Evolutionary conservation across 2,888 invertebrate genomes (phyloP).

Genomic region (Dolichopus griseipennis): DNA sequence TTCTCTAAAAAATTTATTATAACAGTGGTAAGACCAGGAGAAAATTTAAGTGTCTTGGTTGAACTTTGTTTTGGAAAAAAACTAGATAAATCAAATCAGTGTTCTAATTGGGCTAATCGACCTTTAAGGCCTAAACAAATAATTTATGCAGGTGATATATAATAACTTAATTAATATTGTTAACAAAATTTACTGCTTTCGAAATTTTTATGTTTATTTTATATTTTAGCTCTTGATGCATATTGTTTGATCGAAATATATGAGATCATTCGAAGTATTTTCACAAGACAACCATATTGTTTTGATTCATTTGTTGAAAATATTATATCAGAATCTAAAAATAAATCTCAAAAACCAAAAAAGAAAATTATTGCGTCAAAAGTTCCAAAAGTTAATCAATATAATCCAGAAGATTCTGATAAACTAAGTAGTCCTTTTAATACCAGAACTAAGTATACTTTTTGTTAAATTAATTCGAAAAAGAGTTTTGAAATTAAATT

Average conservation of each 20-base stretch:
- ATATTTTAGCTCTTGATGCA: constrained; percentile 66
- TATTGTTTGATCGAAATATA: constrained; percentile 76
- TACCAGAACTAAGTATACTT: not conserved
- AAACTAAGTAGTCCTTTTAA: not conserved
- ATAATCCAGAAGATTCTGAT: not conserved
- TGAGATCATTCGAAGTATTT: constrained; percentile 47
- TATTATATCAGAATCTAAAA: constrained; percentile 21
- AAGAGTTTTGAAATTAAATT: not conserved
- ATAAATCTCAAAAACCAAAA: constrained; percentile 24
- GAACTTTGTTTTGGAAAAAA: constrained; percentile 66
- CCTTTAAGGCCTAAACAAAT: constrained; percentile 71
- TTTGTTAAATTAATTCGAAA: not conserved
- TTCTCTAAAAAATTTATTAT: too few species aligned
- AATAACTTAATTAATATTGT: too few species aligned
- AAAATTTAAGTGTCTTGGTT: constrained; percentile 65
- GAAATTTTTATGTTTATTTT: not conserved
- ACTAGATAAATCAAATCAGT: constrained; percentile 80
- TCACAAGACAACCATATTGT: constrained; percentile 27
- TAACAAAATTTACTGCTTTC: not conserved
- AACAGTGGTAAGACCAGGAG: constrained; percentile 46
- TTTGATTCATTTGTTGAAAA: constrained; percentile 41
- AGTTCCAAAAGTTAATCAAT: not conserved
- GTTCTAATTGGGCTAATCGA: constrained; percentile 83
- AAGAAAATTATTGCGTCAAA: constrained; percentile 18
- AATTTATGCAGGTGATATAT: constrained; percentile 56